phyloP scores from a whole-genome alignment of 2,888 invertebrate species.

The Hydriomena furcata region DNA sequence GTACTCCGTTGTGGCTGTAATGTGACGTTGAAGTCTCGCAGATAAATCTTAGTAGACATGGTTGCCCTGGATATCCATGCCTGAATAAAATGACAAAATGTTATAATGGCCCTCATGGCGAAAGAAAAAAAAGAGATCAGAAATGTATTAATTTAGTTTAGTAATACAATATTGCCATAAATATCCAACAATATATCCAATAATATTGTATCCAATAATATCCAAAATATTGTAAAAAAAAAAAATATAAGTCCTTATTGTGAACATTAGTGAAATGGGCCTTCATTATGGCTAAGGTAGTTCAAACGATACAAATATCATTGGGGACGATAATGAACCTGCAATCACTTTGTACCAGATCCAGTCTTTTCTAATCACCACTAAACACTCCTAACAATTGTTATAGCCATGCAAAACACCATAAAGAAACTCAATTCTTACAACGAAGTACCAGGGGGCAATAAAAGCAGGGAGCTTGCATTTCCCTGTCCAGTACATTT shows the following conservation, averaged over 20 bases:
- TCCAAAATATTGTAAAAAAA: too few relatives aligned
- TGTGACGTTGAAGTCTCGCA: slow-evolving; percentile 85
- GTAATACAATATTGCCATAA: too few relatives aligned
- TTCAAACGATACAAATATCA: too few relatives aligned
- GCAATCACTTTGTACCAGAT: slow-evolving; percentile 11
- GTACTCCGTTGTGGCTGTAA: slow-evolving; percentile 84
- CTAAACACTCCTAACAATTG: slow-evolving; percentile 5
- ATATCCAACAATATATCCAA: too few relatives aligned
- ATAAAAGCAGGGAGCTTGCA: slow-evolving; percentile 29
- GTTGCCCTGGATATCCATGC: slow-evolving; percentile 82
- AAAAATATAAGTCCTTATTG: too few relatives aligned
- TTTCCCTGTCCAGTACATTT: slow-evolving; percentile 26
- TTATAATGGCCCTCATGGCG: too few relatives aligned
- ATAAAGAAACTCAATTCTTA: slow-evolving; percentile 11
- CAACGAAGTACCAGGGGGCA: slow-evolving; percentile 28
- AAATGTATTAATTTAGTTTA: too few relatives aligned
- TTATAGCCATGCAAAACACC: slow-evolving; percentile 3
- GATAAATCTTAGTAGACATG: slow-evolving; percentile 86
- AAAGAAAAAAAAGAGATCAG: too few relatives aligned
- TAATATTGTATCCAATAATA: too few relatives aligned
- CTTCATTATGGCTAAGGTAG: too few relatives aligned
- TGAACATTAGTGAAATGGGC: too few relatives aligned
- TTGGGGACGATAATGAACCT: neutral
- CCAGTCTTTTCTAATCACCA: neutral
- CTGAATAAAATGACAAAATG: slow-evolving; percentile 64